phyloP scores from a whole-genome alignment of 1,140 invertebrate genomes.

The Tachypleus tridentatus region DNA sequence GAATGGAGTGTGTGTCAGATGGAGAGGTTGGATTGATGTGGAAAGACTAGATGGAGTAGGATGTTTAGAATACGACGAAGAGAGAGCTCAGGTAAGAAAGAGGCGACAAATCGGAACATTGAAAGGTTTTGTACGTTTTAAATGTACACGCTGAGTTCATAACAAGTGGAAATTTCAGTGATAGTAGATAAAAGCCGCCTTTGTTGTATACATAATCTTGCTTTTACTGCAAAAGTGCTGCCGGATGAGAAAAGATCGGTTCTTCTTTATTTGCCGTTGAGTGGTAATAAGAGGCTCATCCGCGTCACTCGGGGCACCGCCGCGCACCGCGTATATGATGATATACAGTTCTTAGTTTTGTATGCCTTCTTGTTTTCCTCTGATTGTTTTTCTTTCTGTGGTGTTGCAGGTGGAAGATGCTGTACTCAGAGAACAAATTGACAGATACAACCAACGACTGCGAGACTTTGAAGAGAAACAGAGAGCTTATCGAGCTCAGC shows the following conservation, averaged over 20 bases:
- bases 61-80: slow-evolving; percentile 85
- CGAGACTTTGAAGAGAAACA: slow-evolving; percentile 82
- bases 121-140: too few species aligned
- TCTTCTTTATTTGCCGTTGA: too few species aligned
- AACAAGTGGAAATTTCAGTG: too few species aligned
- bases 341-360: too few species aligned
- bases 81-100: slow-evolving; percentile 39
- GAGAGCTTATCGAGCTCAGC: slow-evolving; percentile 41
- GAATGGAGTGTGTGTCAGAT: slow-evolving; percentile 94
- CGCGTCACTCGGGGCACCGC: too few species aligned
- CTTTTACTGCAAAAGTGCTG: background rate
- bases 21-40: slow-evolving; percentile 87
- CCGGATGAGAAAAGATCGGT: background rate
- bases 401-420: slow-evolving; percentile 56
- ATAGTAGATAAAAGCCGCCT: background rate
- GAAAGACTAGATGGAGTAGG: slow-evolving; percentile 93
- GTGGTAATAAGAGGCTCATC: too few species aligned
- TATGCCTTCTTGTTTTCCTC: too few species aligned
- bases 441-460: slow-evolving; percentile 69
- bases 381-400: too few species aligned
- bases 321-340: too few species aligned
- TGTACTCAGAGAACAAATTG: slow-evolving; percentile 73
- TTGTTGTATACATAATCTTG: background rate
- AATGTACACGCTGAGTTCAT: too few species aligned
- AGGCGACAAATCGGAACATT: too few species aligned